phyloP scores from a whole-genome alignment of 2,888 invertebrate species.

The Dasysyrphus albostriatus region DNA sequence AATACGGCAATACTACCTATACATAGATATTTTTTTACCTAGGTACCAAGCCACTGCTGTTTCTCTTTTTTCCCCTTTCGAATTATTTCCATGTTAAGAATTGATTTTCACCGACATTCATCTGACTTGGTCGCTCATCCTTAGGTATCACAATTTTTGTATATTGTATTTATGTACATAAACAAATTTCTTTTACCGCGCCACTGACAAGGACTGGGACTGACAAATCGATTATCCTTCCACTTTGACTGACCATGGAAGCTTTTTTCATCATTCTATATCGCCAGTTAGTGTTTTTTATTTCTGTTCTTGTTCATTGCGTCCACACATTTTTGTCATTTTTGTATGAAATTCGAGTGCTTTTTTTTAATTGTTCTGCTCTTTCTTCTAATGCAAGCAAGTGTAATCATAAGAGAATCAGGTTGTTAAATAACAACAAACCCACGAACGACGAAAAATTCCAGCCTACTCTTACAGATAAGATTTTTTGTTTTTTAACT shows the following conservation, averaged over 20 bases:
- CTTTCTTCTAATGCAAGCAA: conserved; percentile 46
- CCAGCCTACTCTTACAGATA: conserved; percentile 20
- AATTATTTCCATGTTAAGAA: conserved; percentile 22
- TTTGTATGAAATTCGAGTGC: conserved; percentile 15
- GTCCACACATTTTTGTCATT: conserved; percentile 31
- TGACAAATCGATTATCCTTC: conserved; percentile 50
- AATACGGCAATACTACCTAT: conserved; percentile 2
- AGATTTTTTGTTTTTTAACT: conserved; percentile 15
- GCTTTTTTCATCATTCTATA: conserved; percentile 55
- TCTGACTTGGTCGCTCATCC: conserved; percentile 40
- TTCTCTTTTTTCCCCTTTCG: conserved; percentile 29
- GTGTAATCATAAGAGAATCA: conserved; percentile 13
- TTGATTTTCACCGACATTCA: conserved; percentile 39
- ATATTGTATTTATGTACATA: conserved; percentile 33
- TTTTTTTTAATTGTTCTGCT: conserved; percentile 22
- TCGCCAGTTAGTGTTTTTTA: conserved; percentile 25
- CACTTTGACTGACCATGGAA: conserved; percentile 24
- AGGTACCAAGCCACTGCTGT: conserved; percentile 17
- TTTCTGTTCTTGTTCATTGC: conserved; percentile 40
- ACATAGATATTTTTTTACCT: conserved; percentile 9
- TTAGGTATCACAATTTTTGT: conserved; percentile 41
- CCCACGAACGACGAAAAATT: conserved; percentile 27
- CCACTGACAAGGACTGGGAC: conserved; percentile 12
- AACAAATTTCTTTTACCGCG: conserved; percentile 31
- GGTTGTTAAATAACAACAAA: conserved; percentile 21